Evolutionary conservation across 2,888 invertebrate genomes (phyloP).

Genomic region (Nemotelus pantherinus): DNA sequence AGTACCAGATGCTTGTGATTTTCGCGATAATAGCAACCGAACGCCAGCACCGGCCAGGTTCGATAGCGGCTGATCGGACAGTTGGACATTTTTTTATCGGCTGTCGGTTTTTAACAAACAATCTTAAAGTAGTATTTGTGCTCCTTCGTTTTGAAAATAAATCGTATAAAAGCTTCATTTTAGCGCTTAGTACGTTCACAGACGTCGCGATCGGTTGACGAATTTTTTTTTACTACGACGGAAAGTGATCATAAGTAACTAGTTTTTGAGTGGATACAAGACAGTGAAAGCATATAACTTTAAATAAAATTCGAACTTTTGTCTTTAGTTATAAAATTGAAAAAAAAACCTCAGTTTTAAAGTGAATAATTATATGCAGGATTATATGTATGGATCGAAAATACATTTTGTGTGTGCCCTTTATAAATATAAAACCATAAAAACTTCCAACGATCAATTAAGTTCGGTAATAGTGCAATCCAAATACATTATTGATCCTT

Average conservation of each 20-base stretch:
- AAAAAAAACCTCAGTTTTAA: no score
- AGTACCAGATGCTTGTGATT: background rate
- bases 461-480: no score
- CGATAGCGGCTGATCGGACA: background rate
- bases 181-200: conserved; percentile 17
- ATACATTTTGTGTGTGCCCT: no score
- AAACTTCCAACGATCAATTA: no score
- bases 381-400: no score
- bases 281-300: background rate
- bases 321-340: no score
- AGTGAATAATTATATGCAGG: no score
- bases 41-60: conserved; percentile 1
- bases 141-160: background rate
- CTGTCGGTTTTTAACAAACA: conserved; percentile 12
- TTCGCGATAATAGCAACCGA: background rate
- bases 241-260: background rate
- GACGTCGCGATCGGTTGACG: conserved; percentile 27
- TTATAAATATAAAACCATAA: no score
- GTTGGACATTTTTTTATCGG: conserved; percentile 2
- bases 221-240: conserved; percentile 3
- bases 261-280: no score
- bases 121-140: background rate
- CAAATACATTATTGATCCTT: no score
- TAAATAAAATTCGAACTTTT: background rate
- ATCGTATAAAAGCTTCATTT: conserved; percentile 40